Evolutionary conservation across 2,888 invertebrate genomes (phyloP).

Genomic region (Xestia rhomboidea): DNA sequence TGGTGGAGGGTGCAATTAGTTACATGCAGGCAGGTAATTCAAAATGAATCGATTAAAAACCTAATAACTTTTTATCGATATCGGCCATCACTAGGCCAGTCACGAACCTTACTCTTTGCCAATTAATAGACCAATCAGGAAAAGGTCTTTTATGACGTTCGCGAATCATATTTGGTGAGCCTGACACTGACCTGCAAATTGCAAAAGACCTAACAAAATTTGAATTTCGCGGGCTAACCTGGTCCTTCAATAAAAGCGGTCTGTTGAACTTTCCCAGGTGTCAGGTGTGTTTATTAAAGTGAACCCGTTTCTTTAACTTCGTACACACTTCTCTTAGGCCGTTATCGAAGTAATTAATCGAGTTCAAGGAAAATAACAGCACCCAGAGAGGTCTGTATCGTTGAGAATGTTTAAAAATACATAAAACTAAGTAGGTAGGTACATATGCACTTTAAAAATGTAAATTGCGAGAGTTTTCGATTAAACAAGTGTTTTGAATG

Average conservation of each 20-base stretch:
- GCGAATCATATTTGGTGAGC: no score
- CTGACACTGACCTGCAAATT: no score
- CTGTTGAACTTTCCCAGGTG: background rate
- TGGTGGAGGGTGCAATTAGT: no score
- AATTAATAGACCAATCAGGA: background rate
- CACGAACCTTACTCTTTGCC: conserved; percentile 40
- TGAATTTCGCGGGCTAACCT: no score
- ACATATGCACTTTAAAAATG: conserved; percentile 9
- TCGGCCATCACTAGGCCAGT: conserved; percentile 32
- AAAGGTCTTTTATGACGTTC: background rate
- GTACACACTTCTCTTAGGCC: background rate
- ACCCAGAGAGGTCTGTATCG: background rate
- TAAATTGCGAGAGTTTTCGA: conserved; percentile 6
- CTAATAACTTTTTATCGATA: conserved; percentile 17
- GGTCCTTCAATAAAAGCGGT: background rate
- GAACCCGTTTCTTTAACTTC: background rate
- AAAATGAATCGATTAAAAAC: background rate
- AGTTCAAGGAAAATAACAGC: conserved; percentile 15
- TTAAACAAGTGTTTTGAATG: conserved; percentile 1
- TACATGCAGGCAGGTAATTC: background rate
- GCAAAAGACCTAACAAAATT: no score
- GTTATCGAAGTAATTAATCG: conserved; percentile 37
- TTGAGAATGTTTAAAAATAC: conserved; percentile 6
- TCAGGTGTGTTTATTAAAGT: background rate
- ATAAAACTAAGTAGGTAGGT: background rate